Evolutionary conservation across 2,113 vertebrate species (phyloP), one percentile per base, ranked within the genome.

Genomic region (Suricata suricatta): DNA sequence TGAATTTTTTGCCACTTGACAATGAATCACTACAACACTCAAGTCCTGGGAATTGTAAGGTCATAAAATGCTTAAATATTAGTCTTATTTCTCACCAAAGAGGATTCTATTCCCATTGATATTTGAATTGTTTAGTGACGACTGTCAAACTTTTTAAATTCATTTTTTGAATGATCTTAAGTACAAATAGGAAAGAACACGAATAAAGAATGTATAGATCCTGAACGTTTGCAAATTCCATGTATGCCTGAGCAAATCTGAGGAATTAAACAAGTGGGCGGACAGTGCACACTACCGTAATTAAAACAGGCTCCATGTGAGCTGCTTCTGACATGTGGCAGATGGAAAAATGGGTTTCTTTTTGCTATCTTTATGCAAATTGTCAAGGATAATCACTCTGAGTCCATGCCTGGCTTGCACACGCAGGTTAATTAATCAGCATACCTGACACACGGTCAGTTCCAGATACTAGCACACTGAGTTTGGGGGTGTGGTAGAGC

Each of bases 221-320:
- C 0, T 63, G 17, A 90, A 41, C 1, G 13, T 93, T 96, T 97
- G 80, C 81, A 35, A 94, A 4, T 74, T 86, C 16, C 82, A 94
- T 97, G 92, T 33, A 23, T 52, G 54, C 92, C 93, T 95, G 79
- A 98, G 86, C 52, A 98, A 96, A 96, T 35, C 86, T 97, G 90
- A 96, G 64, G 66, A 98, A 97, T 81, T 69, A 33, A 96, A 47
- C 38, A 13, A 33, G 57, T 25, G 25, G 33, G 1, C 7, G 21
- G 4, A 71, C 0, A 9, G 2, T 21, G 2, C 3, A 69, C 29
- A 83, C 29, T 21, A 0, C 10, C 13, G 27, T 89, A 60, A 87
- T 82, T 79, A 68, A 23, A 81, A n/a, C 2, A 14, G 17, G 23
- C 38, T 57, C 64, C 38, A 14, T 25, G 2, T 2, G 60, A 44